Evolutionary conservation across 37 sponge, comb jelly and placozoan species (phyloP).

Genomic region (Eunapius fragilis): DNA sequence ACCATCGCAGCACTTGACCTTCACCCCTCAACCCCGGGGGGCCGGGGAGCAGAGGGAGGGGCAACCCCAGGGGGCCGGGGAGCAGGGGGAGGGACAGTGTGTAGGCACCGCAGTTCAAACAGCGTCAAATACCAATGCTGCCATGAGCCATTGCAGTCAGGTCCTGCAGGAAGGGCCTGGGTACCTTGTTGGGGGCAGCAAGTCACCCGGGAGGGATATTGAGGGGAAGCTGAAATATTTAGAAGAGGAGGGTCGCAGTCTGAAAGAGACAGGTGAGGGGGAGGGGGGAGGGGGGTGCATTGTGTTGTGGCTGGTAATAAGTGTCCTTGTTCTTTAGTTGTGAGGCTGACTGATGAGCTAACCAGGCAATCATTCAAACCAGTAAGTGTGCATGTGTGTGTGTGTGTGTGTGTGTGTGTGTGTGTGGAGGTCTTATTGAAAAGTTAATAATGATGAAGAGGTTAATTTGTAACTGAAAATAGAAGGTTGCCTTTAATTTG

Average conservation of each 20-base stretch:
- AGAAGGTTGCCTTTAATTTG: no score
- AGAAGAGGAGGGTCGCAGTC: neutral
- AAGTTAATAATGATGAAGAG: no score
- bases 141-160: neutral
- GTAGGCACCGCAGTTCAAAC: neutral
- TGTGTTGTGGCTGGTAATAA: neutral
- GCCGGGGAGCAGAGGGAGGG: neutral
- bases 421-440: no score
- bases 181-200: neutral
- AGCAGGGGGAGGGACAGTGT: neutral
- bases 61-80: neutral
- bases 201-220: neutral
- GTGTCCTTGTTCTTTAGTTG: neutral
- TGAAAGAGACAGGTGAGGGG: neutral
- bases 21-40: neutral
- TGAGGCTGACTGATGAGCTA: neutral
- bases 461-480: neutral
- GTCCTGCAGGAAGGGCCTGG: neutral
- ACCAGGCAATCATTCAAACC: neutral
- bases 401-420: no score
- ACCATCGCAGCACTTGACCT: neutral
- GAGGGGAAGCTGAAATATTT: neutral
- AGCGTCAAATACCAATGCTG: neutral
- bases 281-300: neutral
- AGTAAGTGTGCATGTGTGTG: neutral